Percentiles rank a stretch among this genome's conserved stretches.
phyloP scores from a whole-genome alignment of 2,113 vertebrate species.

The Myiozetetes cayanensis region DNA sequence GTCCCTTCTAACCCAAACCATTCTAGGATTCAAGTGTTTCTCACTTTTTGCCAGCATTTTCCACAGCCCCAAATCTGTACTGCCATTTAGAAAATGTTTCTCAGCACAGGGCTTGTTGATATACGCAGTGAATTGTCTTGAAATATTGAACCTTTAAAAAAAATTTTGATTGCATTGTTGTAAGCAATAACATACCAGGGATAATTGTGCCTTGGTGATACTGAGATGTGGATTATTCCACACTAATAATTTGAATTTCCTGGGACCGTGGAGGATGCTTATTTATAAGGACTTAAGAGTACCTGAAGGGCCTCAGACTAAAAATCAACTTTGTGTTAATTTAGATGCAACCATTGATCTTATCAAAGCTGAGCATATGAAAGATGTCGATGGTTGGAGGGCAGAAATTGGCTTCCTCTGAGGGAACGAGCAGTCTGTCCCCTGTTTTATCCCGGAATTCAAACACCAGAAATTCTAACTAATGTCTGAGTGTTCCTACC shows the following conservation, averaged over 20 bases:
- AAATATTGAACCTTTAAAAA: not conserved
- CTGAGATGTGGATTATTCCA: not conserved
- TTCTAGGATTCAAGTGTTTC: not conserved
- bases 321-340: not conserved
- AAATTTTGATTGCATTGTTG: not conserved
- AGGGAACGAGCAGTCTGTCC: rapidly evolving
- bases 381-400: not conserved
- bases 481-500: not conserved
- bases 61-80: no score
- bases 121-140: not conserved
- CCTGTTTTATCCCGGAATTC: not conserved
- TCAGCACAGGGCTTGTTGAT: not conserved
- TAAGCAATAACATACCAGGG: not conserved
- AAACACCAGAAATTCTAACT: not conserved
- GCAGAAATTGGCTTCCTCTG: not conserved
- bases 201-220: not conserved
- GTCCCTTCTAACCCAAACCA: not conserved
- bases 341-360: not conserved
- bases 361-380: not conserved
- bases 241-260: not conserved
- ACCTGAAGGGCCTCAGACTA: not conserved
- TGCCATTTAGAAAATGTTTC: not conserved
- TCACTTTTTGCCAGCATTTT: not conserved
- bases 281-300: not conserved
- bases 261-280: not conserved